Evolutionary conservation across 2,797 vertebrate species (phyloP), one percentile per base, ranked within the genome.

Genomic region (Acanthopagrus latus): DNA sequence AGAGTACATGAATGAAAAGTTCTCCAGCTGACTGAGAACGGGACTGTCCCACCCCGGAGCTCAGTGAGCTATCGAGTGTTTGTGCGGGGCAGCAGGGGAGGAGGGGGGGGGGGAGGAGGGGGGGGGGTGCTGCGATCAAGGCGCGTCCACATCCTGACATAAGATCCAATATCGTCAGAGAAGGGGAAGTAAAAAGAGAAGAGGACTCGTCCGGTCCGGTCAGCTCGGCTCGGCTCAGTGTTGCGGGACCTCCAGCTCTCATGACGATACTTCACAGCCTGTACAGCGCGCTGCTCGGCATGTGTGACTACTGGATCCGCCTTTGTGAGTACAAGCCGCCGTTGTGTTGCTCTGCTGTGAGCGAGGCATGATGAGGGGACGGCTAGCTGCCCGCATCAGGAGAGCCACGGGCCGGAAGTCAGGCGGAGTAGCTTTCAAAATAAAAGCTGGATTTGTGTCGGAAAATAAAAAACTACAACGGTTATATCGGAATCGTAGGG

Each of bases 131-230:
- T 52, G 76, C 25, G 50, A 57, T 56, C 77, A 56, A 86, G 82
- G 86, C 88, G 89, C 79, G 88, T 89, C 88, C 87, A 91, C 88
- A 87, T 91, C 87, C 89, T 85, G 88, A 88, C 91, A 92, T 74
- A 56, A 91, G 91, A 89, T 88, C 90, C 80, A 83, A 79, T 83
- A 83, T 82, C 85, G 78, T 86, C 86, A 86, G 84, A 84, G 80
- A 64, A 78, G 76, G 74, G 71, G 56, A 68, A 82, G 64, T 55
- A 86, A 60, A 86, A 76, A 72, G 57, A 14, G 65, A 60, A 47
- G 66, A 67, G 67, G 64, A 50, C 58, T 63, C 13, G 43, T 44
- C 43, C 13, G 11, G 12, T 65, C 5, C 48, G 27, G 70, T 51
- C 48, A 33, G 4, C 70, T 47, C 33, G 11, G 33, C 69, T 8